Evolutionary conservation across 2,888 invertebrate species (phyloP).

Genomic region (Caenorhabditis macrosperma): DNA sequence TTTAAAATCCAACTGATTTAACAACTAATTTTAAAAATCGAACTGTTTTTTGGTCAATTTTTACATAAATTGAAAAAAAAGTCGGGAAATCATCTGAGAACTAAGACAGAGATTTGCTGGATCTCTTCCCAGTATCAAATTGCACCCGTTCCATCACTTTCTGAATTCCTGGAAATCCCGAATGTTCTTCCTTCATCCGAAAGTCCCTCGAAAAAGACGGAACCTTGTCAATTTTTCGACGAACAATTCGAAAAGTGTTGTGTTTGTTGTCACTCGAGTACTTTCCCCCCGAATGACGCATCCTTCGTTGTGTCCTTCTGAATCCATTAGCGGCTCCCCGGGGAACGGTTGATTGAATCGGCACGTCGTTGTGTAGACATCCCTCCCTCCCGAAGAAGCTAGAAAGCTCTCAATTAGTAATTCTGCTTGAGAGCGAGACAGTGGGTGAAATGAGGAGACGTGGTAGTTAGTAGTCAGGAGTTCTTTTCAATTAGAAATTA

Average conservation of each 20-base stretch:
- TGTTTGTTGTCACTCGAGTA: not conserved
- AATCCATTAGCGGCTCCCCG: constrained; percentile 46
- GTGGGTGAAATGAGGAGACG: too few species aligned
- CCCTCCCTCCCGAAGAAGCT: not conserved
- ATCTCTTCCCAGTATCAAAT: too few species aligned
- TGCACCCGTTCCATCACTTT: too few species aligned
- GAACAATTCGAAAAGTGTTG: not conserved
- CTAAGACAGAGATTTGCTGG: too few species aligned
- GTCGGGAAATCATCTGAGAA: too few species aligned
- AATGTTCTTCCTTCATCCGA: too few species aligned
- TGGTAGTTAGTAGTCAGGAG: constrained; percentile 9
- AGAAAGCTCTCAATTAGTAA: constrained; percentile 38
- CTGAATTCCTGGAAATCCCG: too few species aligned
- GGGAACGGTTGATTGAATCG: constrained; percentile 45
- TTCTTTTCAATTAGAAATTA: constrained; percentile 12
- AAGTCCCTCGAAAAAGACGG: too few species aligned
- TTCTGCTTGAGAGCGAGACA: not conserved
- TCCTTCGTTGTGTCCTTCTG: not conserved
- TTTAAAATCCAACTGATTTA: too few species aligned
- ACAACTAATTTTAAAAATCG: too few species aligned
- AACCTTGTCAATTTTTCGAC: not conserved
- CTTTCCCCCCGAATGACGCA: constrained; percentile 18
- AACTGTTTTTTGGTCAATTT: too few species aligned
- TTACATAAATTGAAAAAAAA: too few species aligned
- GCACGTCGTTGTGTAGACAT: not conserved